These are phyloP conservation scores for Myocastor coypus DNA, from an alignment of 2,113 vertebrate genomes.

Conservation along the genomic window DNA sequence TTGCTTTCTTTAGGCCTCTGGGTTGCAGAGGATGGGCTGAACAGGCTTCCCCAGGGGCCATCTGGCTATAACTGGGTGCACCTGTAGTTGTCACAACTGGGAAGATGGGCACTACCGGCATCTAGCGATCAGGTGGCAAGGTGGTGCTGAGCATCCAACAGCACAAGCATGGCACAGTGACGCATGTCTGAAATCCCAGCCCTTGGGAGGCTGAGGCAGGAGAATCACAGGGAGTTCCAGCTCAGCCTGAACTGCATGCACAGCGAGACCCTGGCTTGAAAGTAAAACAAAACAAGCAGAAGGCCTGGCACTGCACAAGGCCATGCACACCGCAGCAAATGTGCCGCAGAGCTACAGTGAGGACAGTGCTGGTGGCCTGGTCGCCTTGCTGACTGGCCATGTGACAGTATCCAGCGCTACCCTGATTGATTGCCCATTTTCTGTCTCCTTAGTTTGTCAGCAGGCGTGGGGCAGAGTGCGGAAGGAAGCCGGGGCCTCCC, in stretches of 20 bases:
- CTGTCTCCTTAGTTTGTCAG: background rate
- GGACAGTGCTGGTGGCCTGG: no score
- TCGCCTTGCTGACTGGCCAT: no score
- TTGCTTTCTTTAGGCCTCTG: background rate
- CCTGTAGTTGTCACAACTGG: background rate
- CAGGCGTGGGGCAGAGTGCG: background rate
- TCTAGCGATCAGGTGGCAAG: background rate
- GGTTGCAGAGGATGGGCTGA: background rate
- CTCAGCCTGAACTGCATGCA: background rate
- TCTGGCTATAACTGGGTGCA: background rate
- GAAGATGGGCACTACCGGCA: background rate
- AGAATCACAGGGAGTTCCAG: background rate
- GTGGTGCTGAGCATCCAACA: background rate
- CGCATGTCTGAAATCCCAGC: no score
- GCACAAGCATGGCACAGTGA: background rate
- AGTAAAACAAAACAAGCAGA: background rate
- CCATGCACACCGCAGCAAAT: background rate
- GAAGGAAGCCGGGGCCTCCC: background rate
- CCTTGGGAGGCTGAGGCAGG: background rate
- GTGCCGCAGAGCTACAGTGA: background rate
- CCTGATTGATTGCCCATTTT: background rate
- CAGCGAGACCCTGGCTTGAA: background rate
- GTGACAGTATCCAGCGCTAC: background rate
- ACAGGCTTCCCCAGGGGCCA: background rate
- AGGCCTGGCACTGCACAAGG: background rate